phyloP scores from a whole-genome alignment of 2,888 invertebrate genomes.

The Andrena bicolor region DNA sequence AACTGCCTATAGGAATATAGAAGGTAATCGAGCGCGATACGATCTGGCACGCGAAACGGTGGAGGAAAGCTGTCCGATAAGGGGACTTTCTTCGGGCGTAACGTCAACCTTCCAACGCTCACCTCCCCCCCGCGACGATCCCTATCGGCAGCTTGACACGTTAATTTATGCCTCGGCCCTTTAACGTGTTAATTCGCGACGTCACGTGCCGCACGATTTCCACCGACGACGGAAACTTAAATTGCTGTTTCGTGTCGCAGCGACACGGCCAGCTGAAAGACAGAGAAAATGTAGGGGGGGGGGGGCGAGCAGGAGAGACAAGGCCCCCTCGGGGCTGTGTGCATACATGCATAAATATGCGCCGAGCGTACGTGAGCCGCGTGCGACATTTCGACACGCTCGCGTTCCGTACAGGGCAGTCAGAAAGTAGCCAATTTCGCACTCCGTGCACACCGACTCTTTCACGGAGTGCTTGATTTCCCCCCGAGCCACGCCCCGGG shows the following conservation, averaged over 20 bases:
- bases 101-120: conserved; percentile 30
- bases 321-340: conserved; percentile 29
- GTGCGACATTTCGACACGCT: conserved; percentile 60
- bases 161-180: conserved; percentile 73
- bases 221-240: conserved; percentile 77
- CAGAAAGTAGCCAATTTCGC: conserved; percentile 60
- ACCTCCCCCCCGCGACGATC: conserved; percentile 29
- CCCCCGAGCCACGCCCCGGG: neutral
- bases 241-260: conserved; percentile 79
- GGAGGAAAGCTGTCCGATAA: conserved; percentile 51
- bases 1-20: conserved; percentile 33
- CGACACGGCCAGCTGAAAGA: conserved; percentile 11
- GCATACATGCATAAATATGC: conserved; percentile 65
- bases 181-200: conserved; percentile 80
- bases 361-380: conserved; percentile 59
- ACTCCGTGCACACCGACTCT: conserved; percentile 47
- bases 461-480: conserved; percentile 42
- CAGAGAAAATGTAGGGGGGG: neutral
- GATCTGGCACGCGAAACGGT: conserved; percentile 43
- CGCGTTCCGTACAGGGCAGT: conserved; percentile 31
- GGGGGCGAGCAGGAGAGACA: conserved; percentile 2
- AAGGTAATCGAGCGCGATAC: conserved; percentile 52
- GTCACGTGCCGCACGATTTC: conserved; percentile 77
- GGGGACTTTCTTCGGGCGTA: conserved; percentile 48
- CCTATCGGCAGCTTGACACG: conserved; percentile 61